Percentiles rank a stretch among this genome's conserved stretches.
These are phyloP conservation scores for Noctua fimbriata DNA, from an alignment of 2,888 invertebrate genomes.

Conservation along the genomic window DNA sequence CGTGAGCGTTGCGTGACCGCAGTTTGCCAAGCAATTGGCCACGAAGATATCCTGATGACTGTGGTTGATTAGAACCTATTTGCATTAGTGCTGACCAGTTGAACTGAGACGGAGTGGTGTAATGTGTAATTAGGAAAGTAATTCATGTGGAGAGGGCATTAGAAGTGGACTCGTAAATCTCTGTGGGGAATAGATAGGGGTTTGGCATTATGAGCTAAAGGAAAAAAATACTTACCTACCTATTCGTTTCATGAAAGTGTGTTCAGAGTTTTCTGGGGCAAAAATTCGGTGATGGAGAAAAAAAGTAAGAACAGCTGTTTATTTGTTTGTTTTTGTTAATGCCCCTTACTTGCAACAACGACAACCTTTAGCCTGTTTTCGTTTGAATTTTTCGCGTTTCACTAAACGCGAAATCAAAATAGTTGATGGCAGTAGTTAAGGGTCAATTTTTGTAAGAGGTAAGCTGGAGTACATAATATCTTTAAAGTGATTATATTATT, in stretches of 20 bases:
- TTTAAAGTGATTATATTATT: no score
- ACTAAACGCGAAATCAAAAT: no score
- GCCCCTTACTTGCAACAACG: neutral
- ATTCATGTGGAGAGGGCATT: conserved; percentile 20
- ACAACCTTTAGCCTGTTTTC: no score
- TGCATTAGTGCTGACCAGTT: conserved; percentile 64
- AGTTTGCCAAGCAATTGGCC: conserved; percentile 69
- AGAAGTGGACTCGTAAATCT: neutral
- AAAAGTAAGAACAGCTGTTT: neutral
- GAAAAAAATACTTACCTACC: neutral
- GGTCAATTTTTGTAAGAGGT: no score
- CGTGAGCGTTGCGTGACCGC: conserved; percentile 70
- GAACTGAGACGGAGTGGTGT: conserved; percentile 36
- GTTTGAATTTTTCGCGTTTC: no score
- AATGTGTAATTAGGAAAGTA: conserved; percentile 44
- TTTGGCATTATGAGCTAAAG: neutral
- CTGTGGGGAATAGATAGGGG: neutral
- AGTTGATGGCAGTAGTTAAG: no score
- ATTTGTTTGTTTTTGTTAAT: neutral
- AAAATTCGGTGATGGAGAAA: neutral
- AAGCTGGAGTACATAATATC: no score
- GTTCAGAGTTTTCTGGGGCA: neutral
- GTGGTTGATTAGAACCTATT: conserved; percentile 61
- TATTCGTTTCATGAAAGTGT: neutral
- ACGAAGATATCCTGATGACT: conserved; percentile 62